Evolutionary conservation across 2,113 vertebrate genomes (phyloP), one percentile per base, ranked within the genome.

Genomic region (Acanthisitta chloris): DNA sequence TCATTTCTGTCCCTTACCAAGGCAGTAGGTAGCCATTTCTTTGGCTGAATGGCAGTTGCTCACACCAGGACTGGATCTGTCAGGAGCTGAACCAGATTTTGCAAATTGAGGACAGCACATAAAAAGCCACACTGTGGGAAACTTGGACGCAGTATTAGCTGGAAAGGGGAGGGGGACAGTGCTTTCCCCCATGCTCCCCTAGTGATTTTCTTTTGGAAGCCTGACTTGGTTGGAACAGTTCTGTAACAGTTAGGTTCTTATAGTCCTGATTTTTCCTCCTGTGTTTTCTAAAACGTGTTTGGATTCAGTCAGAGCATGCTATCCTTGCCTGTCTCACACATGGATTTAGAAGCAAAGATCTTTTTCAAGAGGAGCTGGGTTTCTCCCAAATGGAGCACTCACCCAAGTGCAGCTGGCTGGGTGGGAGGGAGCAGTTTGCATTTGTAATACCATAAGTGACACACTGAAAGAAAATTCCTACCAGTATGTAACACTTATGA

Each of bases 401-500:
- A 31, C 59, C 28, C 3, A 58, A 86, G 88, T 66, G 34, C 93
- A 92, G 82, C 93, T 93, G 90, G 52, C 59, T 84, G 95, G 88
- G 71, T 85, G 77, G 82, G 91, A 90, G 59, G 76, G 80, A 94
- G 86, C 72, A 43, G 72, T 84, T 62, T 59, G 88, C 59, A 64
- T 90, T 81, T 77, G 66, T 83, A 81, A 64, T 90, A 55, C n/a
- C 34, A 3, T 12, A 73, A 96, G 36, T 65, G 46, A 86, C 61
- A 43, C 28, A 40, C 26, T 66, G 42, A 71, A 58, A 25, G 2
- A 65, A 85, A 83, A 48, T 57, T 88, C 59, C 40, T 96, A 67
- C 72, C 58, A 31, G 31, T 40, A 36, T 73, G 6, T 82, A 76
- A 70, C 45, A 54, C 40, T 76, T 64, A 17, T 1, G 58, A 90